Evolutionary conservation across 2,888 invertebrate genomes (phyloP).

Genomic region (Ommatoiulus sabulosus): DNA sequence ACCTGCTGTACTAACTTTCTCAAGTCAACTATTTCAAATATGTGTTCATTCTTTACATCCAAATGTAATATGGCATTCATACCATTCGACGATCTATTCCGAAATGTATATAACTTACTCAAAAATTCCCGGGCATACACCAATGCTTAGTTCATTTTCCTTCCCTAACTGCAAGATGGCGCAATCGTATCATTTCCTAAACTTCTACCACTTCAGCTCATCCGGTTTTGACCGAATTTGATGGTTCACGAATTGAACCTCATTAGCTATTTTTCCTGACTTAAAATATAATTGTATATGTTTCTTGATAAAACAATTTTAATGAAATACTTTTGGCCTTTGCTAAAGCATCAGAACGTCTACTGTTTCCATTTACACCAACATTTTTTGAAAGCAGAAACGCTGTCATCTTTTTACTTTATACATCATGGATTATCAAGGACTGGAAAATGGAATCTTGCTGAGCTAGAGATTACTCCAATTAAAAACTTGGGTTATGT

Average conservation of each 20-base stretch:
- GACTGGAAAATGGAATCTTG: too few relatives aligned
- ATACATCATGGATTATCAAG: too few relatives aligned
- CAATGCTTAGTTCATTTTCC: slow-evolving; percentile 73
- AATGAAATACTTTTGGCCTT: not conserved
- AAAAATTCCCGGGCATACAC: slow-evolving; percentile 52
- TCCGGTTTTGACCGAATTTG: slow-evolving; percentile 88
- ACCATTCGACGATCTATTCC: slow-evolving; percentile 37
- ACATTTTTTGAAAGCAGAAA: too few relatives aligned
- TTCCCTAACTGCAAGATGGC: slow-evolving; percentile 77
- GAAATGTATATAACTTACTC: not conserved
- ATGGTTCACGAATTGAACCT: slow-evolving; percentile 89
- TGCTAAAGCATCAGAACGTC: too few relatives aligned
- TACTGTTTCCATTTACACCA: not conserved
- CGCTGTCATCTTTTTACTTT: not conserved
- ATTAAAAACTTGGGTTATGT: too few relatives aligned
- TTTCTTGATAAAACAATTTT: too few relatives aligned
- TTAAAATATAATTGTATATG: slow-evolving; percentile 71
- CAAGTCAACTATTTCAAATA: slow-evolving; percentile 95
- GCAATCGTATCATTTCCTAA: slow-evolving; percentile 87
- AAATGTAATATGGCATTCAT: slow-evolving; percentile 77
- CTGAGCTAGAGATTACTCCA: too few relatives aligned
- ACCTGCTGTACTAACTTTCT: slow-evolving; percentile 88
- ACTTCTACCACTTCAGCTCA: slow-evolving; percentile 89
- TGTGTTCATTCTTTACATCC: slow-evolving; percentile 88
- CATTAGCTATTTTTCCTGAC: slow-evolving; percentile 91